These are phyloP conservation scores for Mastomys natalensis DNA, from an alignment of 2,113 vertebrate species.

Conservation along the genomic window DNA sequence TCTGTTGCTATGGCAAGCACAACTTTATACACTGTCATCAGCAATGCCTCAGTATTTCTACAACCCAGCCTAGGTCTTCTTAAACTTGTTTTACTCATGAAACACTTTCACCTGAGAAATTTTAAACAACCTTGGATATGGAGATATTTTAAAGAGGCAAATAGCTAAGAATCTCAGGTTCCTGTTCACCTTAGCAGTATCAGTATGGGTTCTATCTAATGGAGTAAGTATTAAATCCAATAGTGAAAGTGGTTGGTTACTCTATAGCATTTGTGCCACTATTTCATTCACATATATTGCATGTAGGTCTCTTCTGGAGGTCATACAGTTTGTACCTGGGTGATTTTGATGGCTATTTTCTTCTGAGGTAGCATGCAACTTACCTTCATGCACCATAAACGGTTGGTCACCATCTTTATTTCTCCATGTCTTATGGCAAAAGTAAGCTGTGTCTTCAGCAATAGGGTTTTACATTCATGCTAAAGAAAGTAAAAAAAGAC, in stretches of 20 bases:
- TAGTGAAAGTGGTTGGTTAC: background rate
- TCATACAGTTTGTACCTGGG: too few species aligned
- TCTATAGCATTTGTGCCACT: background rate
- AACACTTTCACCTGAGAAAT: background rate
- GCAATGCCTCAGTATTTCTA: background rate
- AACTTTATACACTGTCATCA: background rate
- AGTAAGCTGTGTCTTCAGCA: background rate
- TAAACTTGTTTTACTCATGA: background rate
- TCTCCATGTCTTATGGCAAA: background rate
- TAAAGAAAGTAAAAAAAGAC: background rate
- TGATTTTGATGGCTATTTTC: background rate
- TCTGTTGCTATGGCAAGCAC: background rate
- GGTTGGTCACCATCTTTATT: background rate
- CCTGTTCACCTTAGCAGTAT: background rate
- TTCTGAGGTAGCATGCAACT: background rate
- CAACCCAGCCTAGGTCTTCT: background rate
- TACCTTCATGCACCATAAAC: background rate
- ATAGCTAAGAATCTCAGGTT: background rate
- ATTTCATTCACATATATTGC: background rate
- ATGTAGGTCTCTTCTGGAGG: fast-evolving
- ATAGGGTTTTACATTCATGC: background rate
- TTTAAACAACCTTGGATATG: background rate
- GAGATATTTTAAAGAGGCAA: background rate
- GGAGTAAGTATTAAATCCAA: background rate
- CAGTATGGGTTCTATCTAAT: background rate